phyloP scores from a whole-genome alignment of 92 coral and sea anemone species.

The Plumapathes pennacea region DNA sequence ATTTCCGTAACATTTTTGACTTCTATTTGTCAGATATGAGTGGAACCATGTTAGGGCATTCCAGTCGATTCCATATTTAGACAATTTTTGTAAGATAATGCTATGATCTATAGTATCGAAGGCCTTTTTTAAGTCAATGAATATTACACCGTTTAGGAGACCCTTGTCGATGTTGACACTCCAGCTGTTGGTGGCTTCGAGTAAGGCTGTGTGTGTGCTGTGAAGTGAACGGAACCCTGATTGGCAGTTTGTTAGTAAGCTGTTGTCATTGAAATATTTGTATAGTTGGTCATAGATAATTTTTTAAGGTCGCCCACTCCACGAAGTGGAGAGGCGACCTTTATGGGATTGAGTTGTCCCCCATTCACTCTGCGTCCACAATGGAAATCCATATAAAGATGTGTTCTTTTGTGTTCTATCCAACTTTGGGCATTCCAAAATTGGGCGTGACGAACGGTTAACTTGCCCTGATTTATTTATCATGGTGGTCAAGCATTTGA shows the following conservation, averaged over 20 bases:
- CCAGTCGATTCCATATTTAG: slow-evolving; percentile 28
- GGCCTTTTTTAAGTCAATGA: slow-evolving; percentile 47
- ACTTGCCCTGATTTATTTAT: too few species aligned
- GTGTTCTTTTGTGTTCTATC: too few species aligned
- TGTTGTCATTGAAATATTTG: slow-evolving; percentile 26
- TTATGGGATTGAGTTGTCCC: too few species aligned
- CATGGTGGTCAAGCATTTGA: too few species aligned
- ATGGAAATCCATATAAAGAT: too few species aligned
- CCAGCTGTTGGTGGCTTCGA: slow-evolving; percentile 40
- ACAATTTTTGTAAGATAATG: slow-evolving; percentile 16
- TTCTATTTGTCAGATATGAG: slow-evolving; percentile 31
- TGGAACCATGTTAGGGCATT: slow-evolving; percentile 24
- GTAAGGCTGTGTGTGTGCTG: slow-evolving; percentile 31
- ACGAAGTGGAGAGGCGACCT: too few species aligned
- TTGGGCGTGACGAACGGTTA: too few species aligned
- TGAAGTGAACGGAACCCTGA: slow-evolving; percentile 41
- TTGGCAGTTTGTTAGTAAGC: slow-evolving; percentile 11
- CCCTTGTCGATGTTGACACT: slow-evolving; percentile 21
- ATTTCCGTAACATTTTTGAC: slow-evolving; percentile 16
- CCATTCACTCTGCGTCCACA: too few species aligned
- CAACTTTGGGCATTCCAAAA: too few species aligned
- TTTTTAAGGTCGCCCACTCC: too few species aligned
- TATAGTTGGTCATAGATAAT: slow-evolving; percentile 4
- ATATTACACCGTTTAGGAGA: slow-evolving; percentile 19
- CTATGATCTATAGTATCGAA: slow-evolving; percentile 34